Conservation (phyloP, 2,888 invertebrate species). For the Dynastes grantii region DNA sequence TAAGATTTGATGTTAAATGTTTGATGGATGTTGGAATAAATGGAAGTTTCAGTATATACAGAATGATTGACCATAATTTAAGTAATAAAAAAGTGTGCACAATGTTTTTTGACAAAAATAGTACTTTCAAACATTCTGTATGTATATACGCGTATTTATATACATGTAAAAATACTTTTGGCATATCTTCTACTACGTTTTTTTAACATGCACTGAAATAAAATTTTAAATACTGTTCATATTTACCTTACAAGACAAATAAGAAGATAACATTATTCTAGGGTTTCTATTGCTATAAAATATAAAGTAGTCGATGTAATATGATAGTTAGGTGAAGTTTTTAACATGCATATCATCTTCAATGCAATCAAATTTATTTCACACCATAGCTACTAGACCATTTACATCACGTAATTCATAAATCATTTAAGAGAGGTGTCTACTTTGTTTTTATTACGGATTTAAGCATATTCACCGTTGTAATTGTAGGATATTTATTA, state of each 20-base stretch:
- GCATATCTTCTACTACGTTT: conserved; percentile 4
- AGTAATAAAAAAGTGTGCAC: neutral
- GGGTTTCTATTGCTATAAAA: neutral
- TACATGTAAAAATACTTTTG: neutral
- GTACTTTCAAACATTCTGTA: neutral
- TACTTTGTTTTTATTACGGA: no score
- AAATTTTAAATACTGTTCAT: neutral
- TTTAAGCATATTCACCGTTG: no score
- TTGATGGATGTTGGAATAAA: conserved; percentile 20
- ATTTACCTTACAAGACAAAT: no score
- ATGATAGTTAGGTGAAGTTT: neutral
- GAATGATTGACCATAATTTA: neutral
- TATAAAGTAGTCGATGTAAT: neutral
- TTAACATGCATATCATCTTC: neutral
- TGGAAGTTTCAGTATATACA: neutral
- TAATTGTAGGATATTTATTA: conserved; percentile 5
- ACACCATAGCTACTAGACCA: neutral
- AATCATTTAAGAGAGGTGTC: no score
- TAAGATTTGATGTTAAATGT: neutral
- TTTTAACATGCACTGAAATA: neutral
- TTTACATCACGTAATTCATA: no score
- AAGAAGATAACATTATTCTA: neutral
- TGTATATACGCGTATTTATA: neutral
- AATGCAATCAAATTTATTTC: neutral
- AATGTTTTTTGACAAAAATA: neutral